Percentiles rank a stretch among this genome's conserved stretches.
phyloP scores from a whole-genome alignment of 2,797 vertebrate species.

The Pangasius sanitwongsei region DNA sequence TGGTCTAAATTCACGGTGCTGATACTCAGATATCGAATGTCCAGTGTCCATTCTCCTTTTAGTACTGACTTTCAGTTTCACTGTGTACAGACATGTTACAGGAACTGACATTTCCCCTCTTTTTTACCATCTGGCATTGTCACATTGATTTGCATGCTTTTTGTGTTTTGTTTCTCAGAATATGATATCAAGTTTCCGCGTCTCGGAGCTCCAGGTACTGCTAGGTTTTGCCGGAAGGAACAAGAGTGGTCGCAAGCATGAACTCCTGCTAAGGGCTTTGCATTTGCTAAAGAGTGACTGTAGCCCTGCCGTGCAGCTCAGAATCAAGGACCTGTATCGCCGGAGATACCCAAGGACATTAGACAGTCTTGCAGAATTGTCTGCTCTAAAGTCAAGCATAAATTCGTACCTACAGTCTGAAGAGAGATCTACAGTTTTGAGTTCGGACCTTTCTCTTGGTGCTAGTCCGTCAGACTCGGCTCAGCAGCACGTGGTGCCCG shows the following conservation, averaged over 20 bases:
- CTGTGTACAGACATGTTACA: neutral
- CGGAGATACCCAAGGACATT: constrained; percentile 78
- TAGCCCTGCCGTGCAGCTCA: constrained; percentile 83
- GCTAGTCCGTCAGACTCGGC: constrained; percentile 71
- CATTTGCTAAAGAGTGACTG: constrained; percentile 84
- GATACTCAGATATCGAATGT: neutral
- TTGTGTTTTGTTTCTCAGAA: constrained; percentile 70
- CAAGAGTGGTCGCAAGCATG: constrained; percentile 86
- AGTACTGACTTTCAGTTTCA: neutral
- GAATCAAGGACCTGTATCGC: constrained; percentile 83
- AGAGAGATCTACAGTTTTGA: constrained; percentile 68
- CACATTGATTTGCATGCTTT: constrained; percentile 23
- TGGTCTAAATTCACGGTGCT: neutral
- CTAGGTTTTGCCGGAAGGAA: constrained; percentile 87
- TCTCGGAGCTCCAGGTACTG: constrained; percentile 87
- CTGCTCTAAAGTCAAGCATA: constrained; percentile 69
- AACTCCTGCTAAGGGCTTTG: constrained; percentile 85
- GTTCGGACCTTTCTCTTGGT: constrained; percentile 72
- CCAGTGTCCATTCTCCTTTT: neutral
- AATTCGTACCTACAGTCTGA: constrained; percentile 69
- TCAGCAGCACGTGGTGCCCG: constrained; percentile 70
- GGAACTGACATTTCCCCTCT: neutral
- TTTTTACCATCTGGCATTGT: neutral
- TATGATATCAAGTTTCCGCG: constrained; percentile 87
- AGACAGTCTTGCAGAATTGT: constrained; percentile 77